Evolutionary conservation across 2,797 vertebrate species (phyloP).

Genomic region (Enteromius unitaeniatus): DNA sequence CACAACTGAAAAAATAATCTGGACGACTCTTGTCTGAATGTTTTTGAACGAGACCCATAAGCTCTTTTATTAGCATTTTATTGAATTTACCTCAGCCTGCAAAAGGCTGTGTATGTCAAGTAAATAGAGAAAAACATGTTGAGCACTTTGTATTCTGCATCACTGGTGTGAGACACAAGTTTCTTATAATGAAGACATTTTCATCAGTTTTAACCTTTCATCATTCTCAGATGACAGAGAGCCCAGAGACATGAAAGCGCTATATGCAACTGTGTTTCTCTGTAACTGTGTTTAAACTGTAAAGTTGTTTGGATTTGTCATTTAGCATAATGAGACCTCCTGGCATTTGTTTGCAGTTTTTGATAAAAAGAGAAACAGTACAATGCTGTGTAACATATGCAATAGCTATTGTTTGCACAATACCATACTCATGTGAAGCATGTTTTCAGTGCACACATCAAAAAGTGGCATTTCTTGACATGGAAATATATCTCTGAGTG

Average conservation of each 20-base stretch:
- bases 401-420: not conserved
- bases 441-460: not conserved
- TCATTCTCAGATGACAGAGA: not conserved
- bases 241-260: not conserved
- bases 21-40: not conserved
- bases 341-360: not conserved
- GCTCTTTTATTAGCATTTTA: not conserved
- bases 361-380: not conserved
- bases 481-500: not conserved
- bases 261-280: not conserved
- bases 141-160: not conserved
- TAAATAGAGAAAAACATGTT: not conserved
- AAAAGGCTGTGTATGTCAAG: not conserved
- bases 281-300: not conserved
- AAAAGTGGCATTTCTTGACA: not conserved
- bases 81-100: not conserved
- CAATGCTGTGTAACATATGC: not conserved
- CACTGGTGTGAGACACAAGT: not conserved
- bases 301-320: not conserved
- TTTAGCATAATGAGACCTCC: not conserved
- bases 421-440: not conserved
- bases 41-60: not conserved
- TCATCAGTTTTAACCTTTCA: not conserved
- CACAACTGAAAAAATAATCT: not conserved
- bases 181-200: not conserved